Percentiles rank a stretch among this genome's conserved stretches.
phyloP scores from a whole-genome alignment of 64 coral and sea anemone genomes.

The Actinia tenebrosa region DNA sequence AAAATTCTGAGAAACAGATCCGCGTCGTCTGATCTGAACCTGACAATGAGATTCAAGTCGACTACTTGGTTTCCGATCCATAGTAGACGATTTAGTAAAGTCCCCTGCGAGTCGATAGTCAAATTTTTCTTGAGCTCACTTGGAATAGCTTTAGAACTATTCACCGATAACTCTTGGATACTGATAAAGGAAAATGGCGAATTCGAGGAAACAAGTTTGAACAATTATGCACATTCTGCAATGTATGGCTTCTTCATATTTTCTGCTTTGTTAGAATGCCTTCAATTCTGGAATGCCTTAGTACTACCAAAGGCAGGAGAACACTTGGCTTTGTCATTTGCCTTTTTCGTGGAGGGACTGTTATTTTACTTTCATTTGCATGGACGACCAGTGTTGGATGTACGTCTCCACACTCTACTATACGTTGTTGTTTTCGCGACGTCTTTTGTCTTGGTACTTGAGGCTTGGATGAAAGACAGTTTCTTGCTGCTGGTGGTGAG shows the following conservation, averaged over 20 bases:
- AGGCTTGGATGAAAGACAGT: conserved; percentile 41
- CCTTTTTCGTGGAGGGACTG: conserved; percentile 30
- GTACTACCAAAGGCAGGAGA: conserved; percentile 24
- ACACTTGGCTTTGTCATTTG: conserved; percentile 25
- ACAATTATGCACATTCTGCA: conserved; percentile 60
- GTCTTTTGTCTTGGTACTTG: conserved; percentile 25
- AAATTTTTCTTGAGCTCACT: conserved; percentile 21
- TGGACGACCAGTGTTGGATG: conserved; percentile 29
- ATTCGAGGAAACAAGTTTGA: conserved; percentile 24
- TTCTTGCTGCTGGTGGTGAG: conserved; percentile 32
- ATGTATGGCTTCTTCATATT: conserved; percentile 59
- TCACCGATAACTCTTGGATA: conserved; percentile 25
- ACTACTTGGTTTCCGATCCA: conserved; percentile 34
- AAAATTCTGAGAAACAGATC: neutral
- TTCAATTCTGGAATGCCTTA: conserved; percentile 27
- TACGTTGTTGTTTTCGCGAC: conserved; percentile 44
- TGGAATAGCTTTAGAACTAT: conserved; percentile 56
- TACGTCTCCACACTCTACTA: conserved; percentile 31
- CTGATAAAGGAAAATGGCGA: conserved; percentile 23
- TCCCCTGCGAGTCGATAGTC: conserved; percentile 41
- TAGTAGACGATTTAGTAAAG: neutral
- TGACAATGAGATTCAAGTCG: neutral
- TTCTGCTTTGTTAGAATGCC: conserved; percentile 38
- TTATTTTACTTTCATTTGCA: conserved; percentile 54
- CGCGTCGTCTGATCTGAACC: too few species aligned